Conservation (phyloP, 2,113 vertebrate species). For the Anas platyrhynchos region DNA sequence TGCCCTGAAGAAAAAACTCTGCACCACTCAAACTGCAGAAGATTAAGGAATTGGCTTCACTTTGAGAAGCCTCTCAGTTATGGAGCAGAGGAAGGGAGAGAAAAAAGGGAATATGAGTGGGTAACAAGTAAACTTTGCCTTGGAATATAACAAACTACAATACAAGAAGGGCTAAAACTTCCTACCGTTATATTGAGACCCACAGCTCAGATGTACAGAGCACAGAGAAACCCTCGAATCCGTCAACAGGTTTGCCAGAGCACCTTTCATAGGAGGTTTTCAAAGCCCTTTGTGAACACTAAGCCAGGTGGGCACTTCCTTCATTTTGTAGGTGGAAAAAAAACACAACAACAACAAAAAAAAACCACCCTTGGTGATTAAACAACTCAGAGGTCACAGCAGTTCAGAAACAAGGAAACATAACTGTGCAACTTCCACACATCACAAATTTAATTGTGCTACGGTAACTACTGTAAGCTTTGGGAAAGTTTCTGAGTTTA, state of each 20-base stretch:
- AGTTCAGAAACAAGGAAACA: neutral
- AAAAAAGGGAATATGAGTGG: neutral
- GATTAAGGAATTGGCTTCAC: neutral
- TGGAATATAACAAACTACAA: neutral
- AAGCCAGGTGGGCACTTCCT: neutral
- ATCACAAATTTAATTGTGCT: neutral
- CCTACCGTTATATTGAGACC: neutral
- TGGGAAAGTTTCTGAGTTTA: neutral
- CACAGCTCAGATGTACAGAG: neutral
- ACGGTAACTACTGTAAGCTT: neutral
- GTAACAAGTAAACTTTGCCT: neutral
- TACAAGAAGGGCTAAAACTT: neutral
- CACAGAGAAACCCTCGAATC: neutral
- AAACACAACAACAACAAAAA: too few relatives aligned
- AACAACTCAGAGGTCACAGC: neutral
- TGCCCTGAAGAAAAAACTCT: neutral
- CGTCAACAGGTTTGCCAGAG: neutral
- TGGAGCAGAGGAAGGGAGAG: neutral
- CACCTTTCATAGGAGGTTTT: neutral
- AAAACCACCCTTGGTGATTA: too few relatives aligned
- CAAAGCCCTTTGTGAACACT: neutral
- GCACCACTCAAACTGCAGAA: neutral
- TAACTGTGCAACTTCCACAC: neutral
- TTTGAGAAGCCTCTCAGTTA: neutral
- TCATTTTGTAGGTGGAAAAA: neutral